Base-by-base conservation (phyloP, 2,888 invertebrate genomes). In the Alloscopus bannaensis region DNA sequence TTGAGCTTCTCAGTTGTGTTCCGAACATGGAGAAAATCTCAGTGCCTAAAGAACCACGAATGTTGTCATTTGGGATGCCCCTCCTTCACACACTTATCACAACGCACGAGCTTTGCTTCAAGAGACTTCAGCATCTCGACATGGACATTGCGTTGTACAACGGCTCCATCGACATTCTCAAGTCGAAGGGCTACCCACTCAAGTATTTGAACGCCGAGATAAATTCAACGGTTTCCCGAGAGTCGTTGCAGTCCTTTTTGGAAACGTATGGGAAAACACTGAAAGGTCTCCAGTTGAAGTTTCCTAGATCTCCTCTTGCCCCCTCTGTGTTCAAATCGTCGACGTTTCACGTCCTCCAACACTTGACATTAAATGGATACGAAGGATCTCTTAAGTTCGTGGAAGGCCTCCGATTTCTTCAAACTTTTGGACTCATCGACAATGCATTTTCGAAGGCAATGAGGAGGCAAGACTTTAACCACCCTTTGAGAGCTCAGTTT, bases 71-170 rank as follows among this genome's bases (percentile, higher is more conserved):
- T 52, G 76, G 76, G 20, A 76, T 76, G 76, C 76, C 76, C 16
- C 52, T 76, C 16, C 40, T 76, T 0, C 76, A 76, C 24, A 76
- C 76, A 13, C 60, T 76, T n/a, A 59, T 76, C n/a, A 76, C 76
- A n/a, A 62, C 68, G 2, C 36, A 68, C 4, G 50, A 76, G 11
- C 47, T 76, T 13, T 20, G 18, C 3, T 76, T 76, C 24, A 11
- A 4, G 6, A 60, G 69, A 20, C 68, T 76, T 1, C 26, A 69
- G 18, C 76, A 76, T 29, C 40, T 76, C 16, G 76, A 76, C 28
- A 76, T 76, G 76, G 76, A 76, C 62, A 69, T 76, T 69, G 76
- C 76, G 1, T 29, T 76, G 16, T 76, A 76, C 16, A 76, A 76
- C 26, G 68, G 68, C 0, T 60, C 68, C 22, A 76, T 76, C 8